Evolutionary conservation across 2,797 vertebrate genomes (phyloP), one percentile per base, ranked within the genome.

Genomic region (Hyperoplus lanceolatus): DNA sequence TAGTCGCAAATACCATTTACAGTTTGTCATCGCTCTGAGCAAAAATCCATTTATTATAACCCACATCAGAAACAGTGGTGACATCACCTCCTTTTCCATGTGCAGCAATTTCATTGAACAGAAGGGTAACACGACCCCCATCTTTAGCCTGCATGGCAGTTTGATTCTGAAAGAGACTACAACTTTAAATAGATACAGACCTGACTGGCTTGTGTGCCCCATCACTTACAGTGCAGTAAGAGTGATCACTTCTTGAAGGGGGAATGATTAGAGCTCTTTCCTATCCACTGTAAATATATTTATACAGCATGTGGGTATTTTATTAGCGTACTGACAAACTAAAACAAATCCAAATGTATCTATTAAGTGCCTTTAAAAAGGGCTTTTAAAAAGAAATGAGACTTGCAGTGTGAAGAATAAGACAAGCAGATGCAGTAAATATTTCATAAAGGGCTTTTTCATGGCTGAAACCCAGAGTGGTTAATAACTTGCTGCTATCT

Each of bases 401-500:
- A 56, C 58, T 77, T 39, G 58, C 29, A 42, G 64, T 54, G 39
- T 70, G 67, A 66, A 67, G 75, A 67, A 76, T 77, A 78, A 77
- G 53, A 74, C 61, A 73, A 73, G 58, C 60, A 77, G 56, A 83
- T 65, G 65, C 69, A 29, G 62, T 73, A 75, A 77, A 82, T 87
- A 73, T 75, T 68, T 73, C 41, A 80, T 78, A 81, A 58, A 60
- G 57, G 57, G 39, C 29, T 29, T 68, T 81, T 76, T 73, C 62
- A 63, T 50, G 60, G 78, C 70, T 79, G 48, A 71, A 75, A 80
- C 62, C 57, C 65, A 60, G 59, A 75, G 80, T 45, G 67, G 79
- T 81, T 84, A 80, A 85, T 81, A 75, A 78, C 72, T 77, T 39
- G 50, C 36, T 77, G 18, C 62, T 58, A 65, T 73, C 56, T n/a